Conservation (phyloP, 2,888 invertebrate genomes). For the Scaptomyza reducta region DNA sequence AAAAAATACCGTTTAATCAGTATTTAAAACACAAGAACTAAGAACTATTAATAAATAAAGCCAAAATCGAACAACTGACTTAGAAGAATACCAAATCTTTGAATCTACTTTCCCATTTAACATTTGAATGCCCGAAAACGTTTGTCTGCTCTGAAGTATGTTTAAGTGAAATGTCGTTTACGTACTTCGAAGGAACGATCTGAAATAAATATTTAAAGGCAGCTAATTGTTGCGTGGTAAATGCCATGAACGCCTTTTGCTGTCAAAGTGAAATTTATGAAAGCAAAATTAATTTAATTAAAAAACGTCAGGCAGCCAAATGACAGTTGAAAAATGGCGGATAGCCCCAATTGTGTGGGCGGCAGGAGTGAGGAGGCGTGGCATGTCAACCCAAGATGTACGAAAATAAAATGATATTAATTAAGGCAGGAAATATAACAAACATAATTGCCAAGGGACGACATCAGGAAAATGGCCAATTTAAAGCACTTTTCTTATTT, state of each 20-base stretch:
- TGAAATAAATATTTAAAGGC: conserved; percentile 68
- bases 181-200: conserved; percentile 7
- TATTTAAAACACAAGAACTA: too few species aligned
- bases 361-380: conserved; percentile 5
- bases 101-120: background rate
- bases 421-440: conserved; percentile 46
- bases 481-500: conserved; percentile 14
- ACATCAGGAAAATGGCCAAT: conserved; percentile 49
- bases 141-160: background rate
- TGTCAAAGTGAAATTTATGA: conserved; percentile 75
- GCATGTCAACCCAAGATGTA: conserved; percentile 26
- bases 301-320: conserved; percentile 52
- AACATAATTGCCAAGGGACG: conserved; percentile 34
- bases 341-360: background rate
- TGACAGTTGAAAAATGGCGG: conserved; percentile 54
- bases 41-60: too few species aligned
- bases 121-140: background rate
- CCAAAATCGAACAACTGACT: too few species aligned
- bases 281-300: conserved; percentile 73
- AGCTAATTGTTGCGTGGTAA: conserved; percentile 58
- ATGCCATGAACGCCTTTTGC: conserved; percentile 48
- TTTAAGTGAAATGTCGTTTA: background rate
- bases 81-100: background rate
- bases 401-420: conserved; percentile 56
- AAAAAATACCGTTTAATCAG: background rate